Evolutionary conservation across 2,888 invertebrate genomes (phyloP).

Genomic region (Xanthia togata): DNA sequence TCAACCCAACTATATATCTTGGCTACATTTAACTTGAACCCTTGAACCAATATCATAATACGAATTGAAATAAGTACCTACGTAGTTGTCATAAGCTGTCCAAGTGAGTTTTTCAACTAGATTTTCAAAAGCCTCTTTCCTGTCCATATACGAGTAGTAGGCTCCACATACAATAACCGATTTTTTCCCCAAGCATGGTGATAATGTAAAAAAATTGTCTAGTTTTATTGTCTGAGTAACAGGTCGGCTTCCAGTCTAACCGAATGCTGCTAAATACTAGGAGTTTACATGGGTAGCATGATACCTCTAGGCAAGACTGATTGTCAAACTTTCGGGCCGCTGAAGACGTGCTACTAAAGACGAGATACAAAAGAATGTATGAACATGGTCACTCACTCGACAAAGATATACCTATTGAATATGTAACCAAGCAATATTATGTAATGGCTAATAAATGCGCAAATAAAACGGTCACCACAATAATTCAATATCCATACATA

Average conservation of each 20-base stretch:
- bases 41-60: background rate
- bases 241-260: background rate
- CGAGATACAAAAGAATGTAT: background rate
- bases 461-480: constrained; percentile 50
- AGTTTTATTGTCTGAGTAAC: background rate
- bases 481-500: constrained; percentile 62
- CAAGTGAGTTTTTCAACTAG: background rate
- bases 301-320: background rate
- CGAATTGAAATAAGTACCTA: background rate
- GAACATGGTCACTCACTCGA: background rate
- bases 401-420: constrained; percentile 8
- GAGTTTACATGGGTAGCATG: background rate
- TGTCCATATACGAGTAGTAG: no score
- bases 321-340: background rate
- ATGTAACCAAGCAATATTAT: constrained; percentile 21
- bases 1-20: no score
- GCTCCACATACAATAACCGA: background rate
- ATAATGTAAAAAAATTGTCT: background rate
- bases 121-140: background rate
- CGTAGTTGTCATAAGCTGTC: background rate
- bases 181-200: background rate
- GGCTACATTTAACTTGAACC: background rate
- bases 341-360: background rate
- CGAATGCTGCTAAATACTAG: background rate
- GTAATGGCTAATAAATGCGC: constrained; percentile 29